Percentiles rank a stretch among this genome's conserved stretches.
Conservation (phyloP, 1,140 invertebrate species). For the Drosophila simulans region DNA sequence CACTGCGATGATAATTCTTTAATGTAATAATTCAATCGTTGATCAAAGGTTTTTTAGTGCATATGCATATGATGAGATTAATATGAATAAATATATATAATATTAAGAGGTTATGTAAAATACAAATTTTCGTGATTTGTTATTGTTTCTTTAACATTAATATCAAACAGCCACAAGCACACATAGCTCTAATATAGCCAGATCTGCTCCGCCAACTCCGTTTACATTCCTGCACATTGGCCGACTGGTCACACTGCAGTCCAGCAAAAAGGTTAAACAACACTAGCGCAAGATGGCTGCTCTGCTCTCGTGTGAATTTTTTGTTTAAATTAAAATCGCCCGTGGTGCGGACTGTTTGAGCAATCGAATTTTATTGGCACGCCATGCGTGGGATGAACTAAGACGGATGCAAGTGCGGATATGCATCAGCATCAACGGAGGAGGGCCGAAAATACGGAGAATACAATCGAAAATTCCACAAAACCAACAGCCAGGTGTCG, state of each 20-base stretch:
- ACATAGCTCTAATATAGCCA: background rate
- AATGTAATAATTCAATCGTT: background rate
- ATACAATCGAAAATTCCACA: constrained; percentile 71
- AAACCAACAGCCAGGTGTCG: constrained; percentile 72
- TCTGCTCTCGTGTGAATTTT: constrained; percentile 49
- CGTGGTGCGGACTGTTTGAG: constrained; percentile 22
- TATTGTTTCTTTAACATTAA: too few relatives aligned
- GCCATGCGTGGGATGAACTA: constrained; percentile 23
- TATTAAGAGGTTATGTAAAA: too few relatives aligned
- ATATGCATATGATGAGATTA: background rate
- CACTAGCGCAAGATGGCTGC: constrained; percentile 42
- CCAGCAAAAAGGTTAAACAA: constrained; percentile 17
- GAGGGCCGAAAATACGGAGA: constrained; percentile 21
- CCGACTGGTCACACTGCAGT: constrained; percentile 8
- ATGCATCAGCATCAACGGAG: constrained; percentile 33
- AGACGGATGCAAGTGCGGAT: constrained; percentile 35
- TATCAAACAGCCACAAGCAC: background rate
- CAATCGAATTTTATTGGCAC: constrained; percentile 3
- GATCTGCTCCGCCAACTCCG: accelerated
- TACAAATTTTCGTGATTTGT: too few relatives aligned
- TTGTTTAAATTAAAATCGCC: constrained; percentile 33
- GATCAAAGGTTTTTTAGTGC: background rate
- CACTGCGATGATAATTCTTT: background rate
- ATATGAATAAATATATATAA: background rate
- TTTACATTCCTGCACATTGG: background rate